Base-by-base conservation (phyloP, 2,113 vertebrate species). In the Hemiprocne comata region DNA sequence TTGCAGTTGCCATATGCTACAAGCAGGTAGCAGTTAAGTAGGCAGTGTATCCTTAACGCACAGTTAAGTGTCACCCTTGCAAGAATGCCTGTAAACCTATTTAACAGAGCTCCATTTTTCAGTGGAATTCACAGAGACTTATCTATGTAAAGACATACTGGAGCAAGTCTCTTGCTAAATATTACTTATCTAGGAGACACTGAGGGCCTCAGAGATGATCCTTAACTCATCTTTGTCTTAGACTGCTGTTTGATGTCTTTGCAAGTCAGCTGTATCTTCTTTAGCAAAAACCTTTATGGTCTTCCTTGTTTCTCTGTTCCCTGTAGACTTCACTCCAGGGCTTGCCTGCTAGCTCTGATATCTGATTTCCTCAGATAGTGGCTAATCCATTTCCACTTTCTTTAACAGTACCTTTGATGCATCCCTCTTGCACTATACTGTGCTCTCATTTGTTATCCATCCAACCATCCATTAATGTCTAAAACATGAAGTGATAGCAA, bases 301-400 rank as follows among this genome's bases (percentile, higher is more conserved):
- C 54, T 82, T 85, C 38, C 21, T 85, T 93, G n/a, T 85, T 67
- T 46, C 29, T 87, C 34, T 58, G 36, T 36, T 87, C 78, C 50
- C 70, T 69, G 50, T 36, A 57, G 90, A 76, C 48, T 53, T 44
- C 17, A 17, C 33, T 89, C 55, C 48, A 40, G 74, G 57, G 55
- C 48, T 78, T 81, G 48, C 61, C 69, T 87, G 64, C 84, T 78
- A 60, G 38, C 60, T 87, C 42, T 75, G 29, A 33, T 74, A 62
- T 34, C 53, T 81, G 84, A 75, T 89, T 93, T 91, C 20, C 77
- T 67, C 85, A 95, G 89, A 60, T 38, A 33, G 69, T 34, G 57
- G 57, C 65, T 85, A 89, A 91, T 93, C 84, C 62, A 61, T 91
- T 95, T 91, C 65, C 61, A 82, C 38, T 84, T 86, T 86, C 83